phyloP scores from a whole-genome alignment of 35 echinoderm and acorn worm genomes.

The Apostichopus parvimensis region DNA sequence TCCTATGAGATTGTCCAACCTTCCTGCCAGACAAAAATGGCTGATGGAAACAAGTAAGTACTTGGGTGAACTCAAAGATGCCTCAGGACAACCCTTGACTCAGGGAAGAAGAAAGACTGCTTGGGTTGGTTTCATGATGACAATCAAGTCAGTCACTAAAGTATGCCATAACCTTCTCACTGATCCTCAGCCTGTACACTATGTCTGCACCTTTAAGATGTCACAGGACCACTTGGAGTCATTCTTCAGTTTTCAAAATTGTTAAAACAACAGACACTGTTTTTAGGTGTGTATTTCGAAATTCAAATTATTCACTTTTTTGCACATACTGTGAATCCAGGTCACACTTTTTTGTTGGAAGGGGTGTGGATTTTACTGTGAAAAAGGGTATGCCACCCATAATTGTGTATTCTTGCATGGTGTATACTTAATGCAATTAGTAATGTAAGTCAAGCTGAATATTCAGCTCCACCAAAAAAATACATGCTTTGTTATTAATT shows the following conservation, averaged over 20 bases:
- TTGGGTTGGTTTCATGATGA: constrained; percentile 50
- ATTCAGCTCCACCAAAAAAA: no score
- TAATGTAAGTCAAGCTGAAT: no score
- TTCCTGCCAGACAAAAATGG: constrained; percentile 35
- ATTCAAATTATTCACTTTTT: constrained; percentile 20
- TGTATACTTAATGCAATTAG: no score
- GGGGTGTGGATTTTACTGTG: no score
- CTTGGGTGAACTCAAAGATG: constrained; percentile 23
- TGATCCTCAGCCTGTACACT: neutral
- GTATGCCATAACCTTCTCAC: constrained; percentile 55
- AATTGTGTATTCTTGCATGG: no score
- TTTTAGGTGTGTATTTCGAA: constrained; percentile 50
- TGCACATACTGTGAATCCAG: neutral
- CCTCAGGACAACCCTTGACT: constrained; percentile 9
- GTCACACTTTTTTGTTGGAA: no score
- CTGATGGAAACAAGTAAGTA: constrained; percentile 59
- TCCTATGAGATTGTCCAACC: constrained; percentile 57
- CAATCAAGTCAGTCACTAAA: constrained; percentile 46
- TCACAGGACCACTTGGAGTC: constrained; percentile 72
- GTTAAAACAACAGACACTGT: constrained; percentile 71
- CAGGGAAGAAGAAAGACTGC: constrained; percentile 49
- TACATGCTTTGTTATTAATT: no score
- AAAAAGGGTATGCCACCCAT: no score
- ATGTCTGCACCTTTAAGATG: constrained; percentile 64
- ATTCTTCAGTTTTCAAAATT: constrained; percentile 76